Percentiles rank a stretch among this genome's conserved stretches.
These are phyloP conservation scores for Chydorus sphaericus DNA, from an alignment of 2,888 invertebrate species.

Conservation along the genomic window DNA sequence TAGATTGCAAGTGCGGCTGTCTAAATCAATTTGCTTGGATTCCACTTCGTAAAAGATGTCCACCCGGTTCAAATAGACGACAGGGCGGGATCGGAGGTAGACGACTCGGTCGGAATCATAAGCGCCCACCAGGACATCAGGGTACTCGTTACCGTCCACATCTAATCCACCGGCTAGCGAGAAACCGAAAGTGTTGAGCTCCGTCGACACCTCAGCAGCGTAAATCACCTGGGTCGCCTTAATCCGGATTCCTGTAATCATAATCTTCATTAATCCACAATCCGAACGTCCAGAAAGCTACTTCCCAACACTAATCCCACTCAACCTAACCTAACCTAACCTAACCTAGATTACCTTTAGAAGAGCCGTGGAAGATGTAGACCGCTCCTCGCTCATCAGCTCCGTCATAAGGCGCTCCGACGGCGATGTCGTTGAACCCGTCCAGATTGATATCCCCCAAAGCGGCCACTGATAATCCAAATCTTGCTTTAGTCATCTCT, in stretches of 20 bases:
- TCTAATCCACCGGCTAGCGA: constrained; percentile 89
- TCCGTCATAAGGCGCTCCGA: constrained; percentile 77
- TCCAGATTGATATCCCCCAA: constrained; percentile 90
- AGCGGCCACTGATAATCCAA: constrained; percentile 71
- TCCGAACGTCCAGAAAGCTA: too few relatives aligned
- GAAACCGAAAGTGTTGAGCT: constrained; percentile 74
- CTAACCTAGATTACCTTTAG: constrained; percentile 68
- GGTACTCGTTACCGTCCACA: constrained; percentile 82
- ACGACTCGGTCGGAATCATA: constrained; percentile 61
- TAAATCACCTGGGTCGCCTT: constrained; percentile 31
- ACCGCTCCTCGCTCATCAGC: constrained; percentile 69
- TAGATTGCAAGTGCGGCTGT: constrained; percentile 54
- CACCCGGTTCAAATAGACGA: constrained; percentile 60
- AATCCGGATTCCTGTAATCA: too few relatives aligned
- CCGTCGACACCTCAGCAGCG: constrained; percentile 29
- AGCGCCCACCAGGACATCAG: constrained; percentile 85
- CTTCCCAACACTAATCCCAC: too few relatives aligned
- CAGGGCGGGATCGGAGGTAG: constrained; percentile 56
- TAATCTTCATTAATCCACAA: too few relatives aligned
- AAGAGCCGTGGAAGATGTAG: constrained; percentile 82
- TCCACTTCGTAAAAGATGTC: constrained; percentile 49
- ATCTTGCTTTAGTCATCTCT: constrained; percentile 64
- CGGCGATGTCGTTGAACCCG: constrained; percentile 81
- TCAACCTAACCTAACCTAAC: background rate
- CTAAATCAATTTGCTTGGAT: constrained; percentile 63